phyloP scores from a whole-genome alignment of 1,140 invertebrate genomes.

The Goniozus legneri region DNA sequence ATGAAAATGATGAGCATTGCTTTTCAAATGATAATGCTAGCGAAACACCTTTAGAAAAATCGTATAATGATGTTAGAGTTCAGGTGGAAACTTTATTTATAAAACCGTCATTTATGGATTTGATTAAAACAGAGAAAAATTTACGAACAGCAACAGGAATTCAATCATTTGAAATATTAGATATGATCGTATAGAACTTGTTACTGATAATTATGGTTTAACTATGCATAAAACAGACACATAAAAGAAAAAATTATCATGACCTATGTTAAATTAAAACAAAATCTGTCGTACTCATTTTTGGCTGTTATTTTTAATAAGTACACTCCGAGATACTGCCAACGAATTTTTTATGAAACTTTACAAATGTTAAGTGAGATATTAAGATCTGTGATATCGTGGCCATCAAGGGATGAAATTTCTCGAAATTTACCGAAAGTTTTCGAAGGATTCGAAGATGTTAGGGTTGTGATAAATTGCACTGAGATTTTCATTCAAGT shows the following conservation, averaged over 20 bases:
- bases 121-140: too few relatives aligned
- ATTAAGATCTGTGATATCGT: constrained; percentile 18
- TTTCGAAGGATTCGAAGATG: constrained; percentile 27
- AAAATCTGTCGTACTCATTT: constrained; percentile 18
- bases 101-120: too few relatives aligned
- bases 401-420: constrained; percentile 19
- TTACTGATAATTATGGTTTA: background rate
- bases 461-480: constrained; percentile 27
- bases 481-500: constrained; percentile 16
- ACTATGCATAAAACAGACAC: too few relatives aligned
- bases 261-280: constrained; percentile 23
- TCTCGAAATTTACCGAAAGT: constrained; percentile 19
- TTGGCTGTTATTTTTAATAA: constrained; percentile 21
- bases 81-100: too few relatives aligned
- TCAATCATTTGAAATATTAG: constrained; percentile 17
- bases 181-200: constrained; percentile 7
- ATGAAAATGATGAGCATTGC: too few relatives aligned
- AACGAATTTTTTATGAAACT: constrained; percentile 14
- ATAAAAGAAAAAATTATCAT: constrained; percentile 14
- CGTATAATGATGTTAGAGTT: too few relatives aligned
- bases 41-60: too few relatives aligned
- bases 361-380: constrained; percentile 15
- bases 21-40: too few relatives aligned
- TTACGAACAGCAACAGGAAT: too few relatives aligned
- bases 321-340: constrained; percentile 18